Evolutionary conservation across 2,113 vertebrate genomes (phyloP).

Genomic region (Ictidomys tridecemlineatus): DNA sequence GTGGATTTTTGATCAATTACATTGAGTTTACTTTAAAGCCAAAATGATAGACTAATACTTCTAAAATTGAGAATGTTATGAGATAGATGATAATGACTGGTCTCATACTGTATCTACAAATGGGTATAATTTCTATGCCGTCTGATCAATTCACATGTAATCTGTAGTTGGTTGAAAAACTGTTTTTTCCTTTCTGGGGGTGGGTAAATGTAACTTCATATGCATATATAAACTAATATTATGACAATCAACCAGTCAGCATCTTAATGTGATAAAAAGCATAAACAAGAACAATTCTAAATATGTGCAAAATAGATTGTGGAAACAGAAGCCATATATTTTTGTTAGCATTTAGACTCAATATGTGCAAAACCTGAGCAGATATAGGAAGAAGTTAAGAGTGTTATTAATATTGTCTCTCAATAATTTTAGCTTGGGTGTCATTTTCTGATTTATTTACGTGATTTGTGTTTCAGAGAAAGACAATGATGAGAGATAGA

Average conservation of each 20-base stretch:
- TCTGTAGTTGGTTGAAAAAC: background rate
- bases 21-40: background rate
- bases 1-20: background rate
- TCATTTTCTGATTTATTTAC: background rate
- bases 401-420: background rate
- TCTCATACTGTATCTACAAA: background rate
- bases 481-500: background rate
- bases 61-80: background rate
- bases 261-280: accelerated
- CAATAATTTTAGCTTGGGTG: background rate
- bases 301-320: background rate
- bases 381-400: background rate
- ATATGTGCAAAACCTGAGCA: background rate
- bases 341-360: background rate
- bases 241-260: too few relatives aligned
- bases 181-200: background rate
- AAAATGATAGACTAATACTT: background rate
- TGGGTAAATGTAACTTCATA: background rate
- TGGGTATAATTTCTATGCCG: background rate
- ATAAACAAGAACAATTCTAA: background rate
- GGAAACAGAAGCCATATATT: background rate
- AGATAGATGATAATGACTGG: background rate
- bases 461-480: background rate
- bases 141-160: background rate
- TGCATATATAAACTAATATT: background rate